A percentile compares a stretch with the other conserved stretches of the same genome.
Evolutionary conservation across 1,140 invertebrate species (phyloP).

Genomic region (Aphidius gifuensis): DNA sequence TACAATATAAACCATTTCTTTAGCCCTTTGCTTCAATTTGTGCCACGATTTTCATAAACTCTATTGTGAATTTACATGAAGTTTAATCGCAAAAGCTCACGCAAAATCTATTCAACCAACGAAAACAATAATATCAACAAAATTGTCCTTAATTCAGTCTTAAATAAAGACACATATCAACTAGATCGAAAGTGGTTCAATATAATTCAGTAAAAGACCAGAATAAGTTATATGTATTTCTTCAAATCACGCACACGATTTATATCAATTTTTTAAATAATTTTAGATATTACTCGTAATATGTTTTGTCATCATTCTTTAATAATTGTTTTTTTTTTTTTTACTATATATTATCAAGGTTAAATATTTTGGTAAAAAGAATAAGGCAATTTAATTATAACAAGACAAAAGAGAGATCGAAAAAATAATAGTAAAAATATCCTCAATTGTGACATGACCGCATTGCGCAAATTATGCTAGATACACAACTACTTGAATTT

Average conservation of each 20-base stretch:
- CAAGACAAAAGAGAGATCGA: constrained; percentile 40
- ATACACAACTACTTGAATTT: constrained; percentile 9
- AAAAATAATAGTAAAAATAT: constrained; percentile 21
- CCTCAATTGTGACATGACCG: constrained; percentile 45
- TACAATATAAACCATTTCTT: constrained; percentile 2
- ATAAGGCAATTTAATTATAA: too few relatives aligned
- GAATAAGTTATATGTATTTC: too few relatives aligned
- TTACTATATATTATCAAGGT: constrained; percentile 44
- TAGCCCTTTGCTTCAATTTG: constrained; percentile 15
- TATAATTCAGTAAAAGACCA: too few relatives aligned
- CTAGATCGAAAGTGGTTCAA: not conserved
- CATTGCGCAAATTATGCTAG: constrained; percentile 45
- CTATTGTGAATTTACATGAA: constrained; percentile 4
- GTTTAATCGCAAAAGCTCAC: constrained; percentile 20
- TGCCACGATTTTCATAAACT: constrained; percentile 17
- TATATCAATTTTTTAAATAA: not conserved
- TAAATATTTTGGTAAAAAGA: constrained; percentile 36
- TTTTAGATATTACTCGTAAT: too few relatives aligned
- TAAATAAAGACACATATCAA: not conserved
- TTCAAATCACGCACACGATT: too few relatives aligned
- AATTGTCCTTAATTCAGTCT: constrained; percentile 13
- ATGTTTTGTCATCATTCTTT: not conserved
- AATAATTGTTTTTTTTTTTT: constrained; percentile 17
- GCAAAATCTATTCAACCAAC: constrained; percentile 19
- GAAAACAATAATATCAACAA: not conserved